These are phyloP conservation scores for Atractosteus spatula DNA, from an alignment of 2,113 vertebrate species.

Conservation along the genomic window DNA sequence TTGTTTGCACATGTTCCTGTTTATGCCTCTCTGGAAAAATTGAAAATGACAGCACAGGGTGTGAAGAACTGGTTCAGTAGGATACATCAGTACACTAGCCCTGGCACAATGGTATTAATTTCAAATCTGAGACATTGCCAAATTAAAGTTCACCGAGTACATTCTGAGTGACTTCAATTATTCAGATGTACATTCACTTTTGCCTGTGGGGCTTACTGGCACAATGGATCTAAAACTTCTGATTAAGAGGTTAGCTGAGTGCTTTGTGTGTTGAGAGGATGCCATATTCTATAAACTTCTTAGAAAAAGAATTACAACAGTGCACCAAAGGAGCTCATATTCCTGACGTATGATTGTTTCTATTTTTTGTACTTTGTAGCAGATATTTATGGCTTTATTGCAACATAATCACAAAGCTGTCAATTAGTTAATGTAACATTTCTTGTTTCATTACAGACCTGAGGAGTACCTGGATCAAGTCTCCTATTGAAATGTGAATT, in stretches of 20 bases:
- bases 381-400: background rate
- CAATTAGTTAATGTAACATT: background rate
- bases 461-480: too few relatives aligned
- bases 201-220: constrained; percentile 9
- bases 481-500: too few relatives aligned
- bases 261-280: background rate
- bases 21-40: background rate
- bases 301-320: background rate
- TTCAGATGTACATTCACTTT: background rate
- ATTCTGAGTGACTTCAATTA: constrained; percentile 20
- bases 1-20: constrained; percentile 16
- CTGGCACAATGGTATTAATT: background rate
- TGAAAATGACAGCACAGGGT: constrained; percentile 3
- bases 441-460: too few relatives aligned
- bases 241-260: constrained; percentile 18
- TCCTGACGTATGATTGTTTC: background rate
- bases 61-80: background rate
- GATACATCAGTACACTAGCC: background rate
- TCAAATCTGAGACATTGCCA: constrained; percentile 1
- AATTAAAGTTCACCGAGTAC: constrained; percentile 11
- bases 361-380: background rate
- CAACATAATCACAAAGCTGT: background rate
- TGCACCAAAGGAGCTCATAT: background rate
- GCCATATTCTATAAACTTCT: constrained; percentile 2
- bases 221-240: constrained; percentile 1